phyloP scores from a whole-genome alignment of 2,113 vertebrate genomes.

The Dromiciops gliroides region DNA sequence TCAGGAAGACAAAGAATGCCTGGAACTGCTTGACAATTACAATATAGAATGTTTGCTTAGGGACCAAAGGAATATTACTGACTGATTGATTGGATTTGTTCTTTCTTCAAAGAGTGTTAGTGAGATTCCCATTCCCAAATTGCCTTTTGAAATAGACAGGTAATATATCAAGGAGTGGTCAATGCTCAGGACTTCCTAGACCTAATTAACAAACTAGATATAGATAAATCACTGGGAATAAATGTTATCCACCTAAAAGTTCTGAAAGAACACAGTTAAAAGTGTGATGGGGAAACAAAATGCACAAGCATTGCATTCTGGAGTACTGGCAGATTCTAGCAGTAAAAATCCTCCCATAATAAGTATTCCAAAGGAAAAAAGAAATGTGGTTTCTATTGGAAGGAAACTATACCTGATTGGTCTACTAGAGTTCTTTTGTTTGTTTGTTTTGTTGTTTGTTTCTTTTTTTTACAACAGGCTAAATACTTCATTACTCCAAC shows the following conservation, averaged over 20 bases:
- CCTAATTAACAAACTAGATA: background rate
- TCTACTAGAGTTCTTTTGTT: too few species aligned
- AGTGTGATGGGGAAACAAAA: background rate
- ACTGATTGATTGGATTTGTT: background rate
- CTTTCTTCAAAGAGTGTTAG: background rate
- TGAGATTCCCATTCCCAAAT: background rate
- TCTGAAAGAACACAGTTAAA: background rate
- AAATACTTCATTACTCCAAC: background rate
- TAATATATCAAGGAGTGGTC: background rate
- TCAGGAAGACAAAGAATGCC: background rate
- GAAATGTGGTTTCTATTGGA: background rate
- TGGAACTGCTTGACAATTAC: background rate
- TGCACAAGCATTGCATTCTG: background rate
- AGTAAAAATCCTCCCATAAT: background rate
- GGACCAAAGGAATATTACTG: background rate
- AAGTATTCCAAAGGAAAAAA: background rate
- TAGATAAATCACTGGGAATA: background rate
- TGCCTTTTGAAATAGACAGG: background rate
- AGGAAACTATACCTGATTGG: background rate
- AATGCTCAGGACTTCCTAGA: background rate
- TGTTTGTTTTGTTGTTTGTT: too few species aligned
- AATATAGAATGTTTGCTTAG: background rate
- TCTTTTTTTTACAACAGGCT: background rate
- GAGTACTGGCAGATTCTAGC: background rate
- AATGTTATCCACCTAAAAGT: background rate